phyloP scores from a whole-genome alignment of 2,113 vertebrate genomes.

The Sialia sialis region DNA sequence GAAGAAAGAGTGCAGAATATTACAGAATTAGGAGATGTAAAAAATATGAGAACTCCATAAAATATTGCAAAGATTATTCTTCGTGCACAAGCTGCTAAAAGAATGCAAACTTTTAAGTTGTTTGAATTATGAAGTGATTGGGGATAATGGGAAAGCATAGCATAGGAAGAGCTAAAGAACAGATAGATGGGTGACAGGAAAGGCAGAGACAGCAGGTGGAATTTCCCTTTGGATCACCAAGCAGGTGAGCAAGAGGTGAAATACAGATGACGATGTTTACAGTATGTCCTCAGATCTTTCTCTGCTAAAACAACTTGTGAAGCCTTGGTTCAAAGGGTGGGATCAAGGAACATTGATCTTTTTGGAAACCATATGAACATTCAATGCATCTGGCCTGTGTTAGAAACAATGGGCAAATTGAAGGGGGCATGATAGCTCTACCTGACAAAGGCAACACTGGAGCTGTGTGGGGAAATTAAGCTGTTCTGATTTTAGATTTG shows the following conservation, averaged over 20 bases:
- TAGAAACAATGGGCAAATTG: neutral
- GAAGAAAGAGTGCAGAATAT: neutral
- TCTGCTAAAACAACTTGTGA: neutral
- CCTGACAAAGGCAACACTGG: neutral
- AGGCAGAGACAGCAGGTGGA: neutral
- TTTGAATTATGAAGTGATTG: neutral
- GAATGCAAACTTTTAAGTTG: neutral
- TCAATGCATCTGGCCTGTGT: neutral
- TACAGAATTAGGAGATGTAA: neutral
- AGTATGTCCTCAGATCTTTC: neutral
- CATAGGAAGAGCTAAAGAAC: neutral
- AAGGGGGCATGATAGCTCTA: neutral
- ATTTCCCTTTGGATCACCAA: neutral
- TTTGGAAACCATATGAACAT: neutral
- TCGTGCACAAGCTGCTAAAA: neutral
- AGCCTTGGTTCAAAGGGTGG: neutral
- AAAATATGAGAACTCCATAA: neutral
- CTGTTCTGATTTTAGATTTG: neutral
- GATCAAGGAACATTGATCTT: neutral
- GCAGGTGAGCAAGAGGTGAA: neutral
- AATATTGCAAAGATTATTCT: neutral
- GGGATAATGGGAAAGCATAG: neutral
- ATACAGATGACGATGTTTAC: neutral
- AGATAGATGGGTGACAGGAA: neutral
- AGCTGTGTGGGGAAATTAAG: neutral